Base-by-base conservation (phyloP, 37 sponge, comb jelly and placozoan genomes). In the Cliona cf. orientalis region DNA sequence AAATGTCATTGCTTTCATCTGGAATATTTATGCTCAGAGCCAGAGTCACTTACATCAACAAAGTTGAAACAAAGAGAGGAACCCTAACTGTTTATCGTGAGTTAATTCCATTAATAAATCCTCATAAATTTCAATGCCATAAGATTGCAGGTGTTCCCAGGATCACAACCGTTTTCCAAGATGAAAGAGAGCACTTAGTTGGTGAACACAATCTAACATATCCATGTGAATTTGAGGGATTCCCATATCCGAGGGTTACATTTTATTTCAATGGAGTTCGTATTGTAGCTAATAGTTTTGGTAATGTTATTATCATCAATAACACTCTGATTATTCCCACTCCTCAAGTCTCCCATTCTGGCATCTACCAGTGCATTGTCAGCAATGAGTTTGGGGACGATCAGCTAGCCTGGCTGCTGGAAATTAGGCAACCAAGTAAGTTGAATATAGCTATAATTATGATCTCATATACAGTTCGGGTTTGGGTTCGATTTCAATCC, bases 301-400 rank as follows among this genome's bases (percentile, higher is more conserved):
- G 2, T 31, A 44, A 22, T 2, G 19, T n/a, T 55, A 64, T 32
- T 12, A 67, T 57, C 55, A 44, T 17, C 1, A 62, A 43, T 12
- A 66, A 42, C 33, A 29, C 31, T 3, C 63, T 78, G 31, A 66
- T 22, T 17, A 74, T 77, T 26, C 26, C 69, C 21, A 17, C 46
- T 1, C 68, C 74, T 0, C 4, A 22, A 29, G 49, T 45, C 42
- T 33, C 21, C 6, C 46, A 90, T 70, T 69, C 60, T 44, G 90
- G 90, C 23, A 74, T 90, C 66, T 90, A 84, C 79, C 90, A 90
- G 79, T 90, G 90, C 58, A 66, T 84, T 66, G 84, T 29, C 6
- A 65, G 35, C 55, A 83, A 83, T 66, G 59, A 9, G 23, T 34
- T 69, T 53, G 75, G 39, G 2, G 34, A 43, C 22, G 73, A 25